Evolutionary conservation across 2,113 vertebrate species (phyloP).

Genomic region (Pygoscelis antarcticus): DNA sequence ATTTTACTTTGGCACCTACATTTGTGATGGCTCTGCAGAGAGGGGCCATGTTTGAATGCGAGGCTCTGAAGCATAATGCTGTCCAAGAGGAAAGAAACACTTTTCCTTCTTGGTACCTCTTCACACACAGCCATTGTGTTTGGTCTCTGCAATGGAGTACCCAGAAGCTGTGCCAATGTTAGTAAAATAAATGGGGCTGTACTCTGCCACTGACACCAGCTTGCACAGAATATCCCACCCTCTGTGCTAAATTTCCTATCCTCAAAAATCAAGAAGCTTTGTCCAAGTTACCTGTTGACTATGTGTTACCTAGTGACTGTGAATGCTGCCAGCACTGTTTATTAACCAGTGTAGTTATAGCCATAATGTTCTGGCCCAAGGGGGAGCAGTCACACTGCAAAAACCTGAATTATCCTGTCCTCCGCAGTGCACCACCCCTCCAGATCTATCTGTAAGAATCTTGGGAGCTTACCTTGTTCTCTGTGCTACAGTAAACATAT

Average conservation of each 20-base stretch:
- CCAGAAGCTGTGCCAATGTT: not conserved
- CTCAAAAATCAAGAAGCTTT: not conserved
- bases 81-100: not conserved
- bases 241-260: not conserved
- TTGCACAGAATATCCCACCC: not conserved
- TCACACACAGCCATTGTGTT: not conserved
- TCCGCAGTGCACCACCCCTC: not conserved
- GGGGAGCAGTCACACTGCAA: not conserved
- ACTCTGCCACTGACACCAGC: not conserved
- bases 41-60: not conserved
- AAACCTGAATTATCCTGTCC: not conserved
- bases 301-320: not conserved
- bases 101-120: not conserved
- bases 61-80: not conserved
- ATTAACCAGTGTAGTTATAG: not conserved
- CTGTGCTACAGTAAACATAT: not conserved
- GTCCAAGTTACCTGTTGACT: not conserved
- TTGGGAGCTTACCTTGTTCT: not conserved
- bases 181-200: not conserved
- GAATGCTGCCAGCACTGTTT: not conserved
- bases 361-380: not conserved
- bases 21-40: not conserved
- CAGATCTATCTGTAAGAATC: not conserved
- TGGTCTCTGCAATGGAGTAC: not conserved
- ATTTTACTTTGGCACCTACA: not conserved